phyloP scores from a whole-genome alignment of 1,140 invertebrate genomes.

The Heliothis subflexa region DNA sequence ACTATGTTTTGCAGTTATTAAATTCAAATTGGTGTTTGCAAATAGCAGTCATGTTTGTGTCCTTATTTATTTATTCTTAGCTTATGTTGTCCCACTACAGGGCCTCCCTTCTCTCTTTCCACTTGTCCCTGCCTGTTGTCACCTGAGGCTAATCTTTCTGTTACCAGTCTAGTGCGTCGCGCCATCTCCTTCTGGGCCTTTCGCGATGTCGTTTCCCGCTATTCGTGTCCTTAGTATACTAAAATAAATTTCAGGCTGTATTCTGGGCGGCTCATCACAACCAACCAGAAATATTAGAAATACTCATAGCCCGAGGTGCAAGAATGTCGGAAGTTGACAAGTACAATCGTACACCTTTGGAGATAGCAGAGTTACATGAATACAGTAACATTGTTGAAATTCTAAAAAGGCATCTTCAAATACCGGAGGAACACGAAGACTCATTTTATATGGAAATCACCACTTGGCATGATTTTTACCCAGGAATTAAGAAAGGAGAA shows the following conservation, averaged over 20 bases:
- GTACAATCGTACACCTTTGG: slow-evolving; percentile 70
- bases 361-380: slow-evolving; percentile 83
- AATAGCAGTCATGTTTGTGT: too few species aligned
- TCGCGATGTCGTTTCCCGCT: background rate
- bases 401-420: slow-evolving; percentile 65
- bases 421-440: slow-evolving; percentile 52
- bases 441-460: slow-evolving; percentile 51
- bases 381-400: slow-evolving; percentile 75
- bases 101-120: background rate
- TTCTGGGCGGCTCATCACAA: slow-evolving; percentile 86
- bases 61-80: too few species aligned
- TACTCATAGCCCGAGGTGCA: slow-evolving; percentile 83
- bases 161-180: background rate
- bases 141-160: background rate
- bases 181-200: slow-evolving; percentile 5
- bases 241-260: slow-evolving; percentile 77
- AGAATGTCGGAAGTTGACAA: slow-evolving; percentile 81
- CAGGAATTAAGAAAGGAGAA: slow-evolving; percentile 65
- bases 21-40: too few species aligned
- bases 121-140: background rate
- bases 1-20: too few species aligned
- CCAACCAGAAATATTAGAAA: slow-evolving; percentile 80
- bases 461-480: slow-evolving; percentile 77
- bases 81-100: background rate
- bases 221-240: too few species aligned